phyloP scores from a whole-genome alignment of 2,113 vertebrate species.

The Antechinus flavipes region DNA sequence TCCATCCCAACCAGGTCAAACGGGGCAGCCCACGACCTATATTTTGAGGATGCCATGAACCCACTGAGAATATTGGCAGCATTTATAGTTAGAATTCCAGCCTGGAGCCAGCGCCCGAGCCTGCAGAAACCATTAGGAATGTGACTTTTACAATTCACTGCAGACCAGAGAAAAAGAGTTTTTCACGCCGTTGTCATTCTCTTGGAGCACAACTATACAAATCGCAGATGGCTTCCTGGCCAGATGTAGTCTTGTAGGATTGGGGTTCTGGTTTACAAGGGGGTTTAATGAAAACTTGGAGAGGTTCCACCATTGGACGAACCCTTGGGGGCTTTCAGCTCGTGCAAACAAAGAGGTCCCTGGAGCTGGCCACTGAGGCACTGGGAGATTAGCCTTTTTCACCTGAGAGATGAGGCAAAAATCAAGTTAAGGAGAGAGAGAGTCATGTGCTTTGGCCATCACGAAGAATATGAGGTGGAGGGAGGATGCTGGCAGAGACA shows the following conservation, averaged over 20 bases:
- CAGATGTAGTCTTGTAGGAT: slow-evolving; percentile 86
- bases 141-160: slow-evolving; percentile 88
- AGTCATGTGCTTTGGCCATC: background rate
- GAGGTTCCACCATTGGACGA: slow-evolving; percentile 79
- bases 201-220: slow-evolving; percentile 85
- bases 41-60: slow-evolving; percentile 80
- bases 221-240: slow-evolving; percentile 87
- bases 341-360: slow-evolving; percentile 70
- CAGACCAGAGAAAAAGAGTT: slow-evolving; percentile 86
- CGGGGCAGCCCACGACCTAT: slow-evolving; percentile 54
- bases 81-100: slow-evolving; percentile 68
- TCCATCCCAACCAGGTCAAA: background rate
- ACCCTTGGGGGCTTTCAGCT: slow-evolving; percentile 81
- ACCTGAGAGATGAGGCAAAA: slow-evolving; percentile 77
- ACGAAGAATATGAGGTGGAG: background rate
- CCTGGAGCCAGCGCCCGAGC: slow-evolving; percentile 83
- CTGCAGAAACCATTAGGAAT: slow-evolving; percentile 89
- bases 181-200: slow-evolving; percentile 89
- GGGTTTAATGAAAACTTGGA: slow-evolving; percentile 89
- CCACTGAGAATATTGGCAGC: slow-evolving; percentile 79
- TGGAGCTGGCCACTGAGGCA: slow-evolving; percentile 62
- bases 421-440: background rate
- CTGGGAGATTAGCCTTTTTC: slow-evolving; percentile 74
- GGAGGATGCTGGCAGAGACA: background rate
- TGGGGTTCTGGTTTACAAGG: slow-evolving; percentile 86